These are phyloP conservation scores for Auanema freiburgensis DNA, from an alignment of 2,888 invertebrate species.

Conservation along the genomic window DNA sequence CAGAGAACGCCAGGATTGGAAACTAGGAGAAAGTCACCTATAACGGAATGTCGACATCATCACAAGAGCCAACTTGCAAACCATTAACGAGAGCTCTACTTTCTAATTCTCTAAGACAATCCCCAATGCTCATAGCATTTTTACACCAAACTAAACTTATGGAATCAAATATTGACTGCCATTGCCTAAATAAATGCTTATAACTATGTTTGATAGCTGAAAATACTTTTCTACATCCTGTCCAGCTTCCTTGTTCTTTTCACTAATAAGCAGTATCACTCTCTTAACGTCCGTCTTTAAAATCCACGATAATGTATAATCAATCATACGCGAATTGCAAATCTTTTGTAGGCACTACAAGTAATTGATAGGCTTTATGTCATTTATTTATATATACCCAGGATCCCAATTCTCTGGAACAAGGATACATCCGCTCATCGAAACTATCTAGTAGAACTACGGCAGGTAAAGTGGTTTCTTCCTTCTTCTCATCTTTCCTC, in stretches of 20 bases:
- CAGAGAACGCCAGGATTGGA: conserved; percentile 47
- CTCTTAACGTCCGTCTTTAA: conserved; percentile 27
- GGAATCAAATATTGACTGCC: conserved; percentile 26
- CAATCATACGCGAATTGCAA: conserved; percentile 35
- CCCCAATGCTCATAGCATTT: conserved; percentile 44
- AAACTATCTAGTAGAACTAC: conserved; percentile 36
- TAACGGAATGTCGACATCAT: conserved; percentile 5
- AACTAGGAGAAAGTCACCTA: conserved; percentile 52
- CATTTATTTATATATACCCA: conserved; percentile 12
- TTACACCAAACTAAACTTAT: conserved; percentile 23
- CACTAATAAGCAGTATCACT: conserved; percentile 28
- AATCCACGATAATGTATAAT: conserved; percentile 33
- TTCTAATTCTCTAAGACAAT: conserved; percentile 51
- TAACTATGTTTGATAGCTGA: background rate
- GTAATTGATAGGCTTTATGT: background rate
- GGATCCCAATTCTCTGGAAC: conserved; percentile 8
- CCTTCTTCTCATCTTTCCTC: conserved; percentile 26
- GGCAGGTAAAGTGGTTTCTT: conserved; percentile 32
- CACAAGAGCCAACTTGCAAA: conserved; percentile 10
- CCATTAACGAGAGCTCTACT: conserved; percentile 37
- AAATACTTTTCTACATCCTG: conserved; percentile 22
- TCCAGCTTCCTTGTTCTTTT: conserved; percentile 22
- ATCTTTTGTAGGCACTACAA: conserved; percentile 29
- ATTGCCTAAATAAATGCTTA: conserved; percentile 20
- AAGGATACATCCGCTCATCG: conserved; percentile 36